Conservation (phyloP, 2,888 invertebrate genomes). For the Yponomeuta evonymella region DNA sequence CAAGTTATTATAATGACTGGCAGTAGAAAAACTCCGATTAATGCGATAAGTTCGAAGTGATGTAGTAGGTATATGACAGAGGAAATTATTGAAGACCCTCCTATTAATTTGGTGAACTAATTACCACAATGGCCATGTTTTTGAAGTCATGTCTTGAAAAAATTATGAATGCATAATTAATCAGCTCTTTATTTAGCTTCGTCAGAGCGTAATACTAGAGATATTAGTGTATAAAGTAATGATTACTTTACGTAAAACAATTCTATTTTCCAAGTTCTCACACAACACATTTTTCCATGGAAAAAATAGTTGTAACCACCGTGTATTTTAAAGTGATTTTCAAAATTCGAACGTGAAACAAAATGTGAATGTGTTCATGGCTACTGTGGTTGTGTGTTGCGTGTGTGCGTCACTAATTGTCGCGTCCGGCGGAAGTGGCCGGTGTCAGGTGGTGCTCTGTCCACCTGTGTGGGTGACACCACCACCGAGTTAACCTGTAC, state of each 20-base stretch:
- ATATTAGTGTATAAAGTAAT: neutral
- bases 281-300: neutral
- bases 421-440: conserved; percentile 73
- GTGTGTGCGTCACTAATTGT: conserved; percentile 68
- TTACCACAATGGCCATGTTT: conserved; percentile 14
- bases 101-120: conserved; percentile 10
- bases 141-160: conserved; percentile 10
- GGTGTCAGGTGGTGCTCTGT: conserved; percentile 64
- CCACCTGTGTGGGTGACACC: conserved; percentile 50
- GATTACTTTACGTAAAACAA: neutral
- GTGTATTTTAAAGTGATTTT: neutral
- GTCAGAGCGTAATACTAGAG: conserved; percentile 7
- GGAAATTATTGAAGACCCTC: neutral
- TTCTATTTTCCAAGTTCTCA: neutral
- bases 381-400: conserved; percentile 25
- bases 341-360: neutral
- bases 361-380: neutral
- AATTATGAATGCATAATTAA: conserved; percentile 13
- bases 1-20: no score
- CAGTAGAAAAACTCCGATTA: neutral
- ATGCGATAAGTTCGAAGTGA: neutral
- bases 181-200: conserved; percentile 20
- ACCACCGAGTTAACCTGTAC: neutral
- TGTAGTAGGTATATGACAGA: neutral
- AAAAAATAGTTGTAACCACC: neutral